Evolutionary conservation across 2,888 invertebrate species (phyloP).

Genomic region (Cosmorhoe ocellata): DNA sequence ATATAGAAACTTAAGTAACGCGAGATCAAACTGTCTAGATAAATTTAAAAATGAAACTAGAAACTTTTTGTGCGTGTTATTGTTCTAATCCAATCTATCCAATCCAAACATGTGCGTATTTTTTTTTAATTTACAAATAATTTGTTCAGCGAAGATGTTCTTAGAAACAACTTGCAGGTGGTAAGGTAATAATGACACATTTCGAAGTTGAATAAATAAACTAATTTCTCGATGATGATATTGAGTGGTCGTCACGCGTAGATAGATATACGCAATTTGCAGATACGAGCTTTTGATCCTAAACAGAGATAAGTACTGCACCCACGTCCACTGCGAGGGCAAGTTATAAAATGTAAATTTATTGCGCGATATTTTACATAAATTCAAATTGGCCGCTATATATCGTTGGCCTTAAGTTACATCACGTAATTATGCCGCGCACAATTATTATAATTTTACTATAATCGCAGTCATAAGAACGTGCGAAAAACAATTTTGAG

Average conservation of each 20-base stretch:
- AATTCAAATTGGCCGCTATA: slow-evolving; percentile 76
- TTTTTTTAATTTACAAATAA: no score
- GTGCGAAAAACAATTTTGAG: slow-evolving; percentile 79
- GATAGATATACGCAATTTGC: slow-evolving; percentile 62
- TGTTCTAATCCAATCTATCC: no score
- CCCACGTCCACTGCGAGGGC: slow-evolving; percentile 60
- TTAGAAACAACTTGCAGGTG: no score
- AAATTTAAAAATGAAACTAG: no score
- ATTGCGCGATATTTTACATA: slow-evolving; percentile 79
- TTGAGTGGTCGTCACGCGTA: slow-evolving; percentile 34
- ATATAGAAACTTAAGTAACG: no score
- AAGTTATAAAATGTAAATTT: slow-evolving; percentile 80
- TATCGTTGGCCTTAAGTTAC: slow-evolving; percentile 71
- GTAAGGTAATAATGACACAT: no score
- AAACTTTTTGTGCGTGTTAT: no score
- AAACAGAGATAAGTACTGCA: slow-evolving; percentile 75
- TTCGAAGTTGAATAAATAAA: slow-evolving; percentile 6
- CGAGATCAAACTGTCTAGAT: no score
- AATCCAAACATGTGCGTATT: no score
- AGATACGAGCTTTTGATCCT: slow-evolving; percentile 65
- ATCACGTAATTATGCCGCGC: slow-evolving; percentile 74
- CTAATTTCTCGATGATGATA: slow-evolving; percentile 18
- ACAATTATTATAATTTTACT: slow-evolving; percentile 82
- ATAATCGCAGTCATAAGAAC: slow-evolving; percentile 76
- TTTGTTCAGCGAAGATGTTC: no score